These are phyloP conservation scores for Cryptoprocta ferox DNA, from an alignment of 2,797 vertebrate species.

Conservation along the genomic window DNA sequence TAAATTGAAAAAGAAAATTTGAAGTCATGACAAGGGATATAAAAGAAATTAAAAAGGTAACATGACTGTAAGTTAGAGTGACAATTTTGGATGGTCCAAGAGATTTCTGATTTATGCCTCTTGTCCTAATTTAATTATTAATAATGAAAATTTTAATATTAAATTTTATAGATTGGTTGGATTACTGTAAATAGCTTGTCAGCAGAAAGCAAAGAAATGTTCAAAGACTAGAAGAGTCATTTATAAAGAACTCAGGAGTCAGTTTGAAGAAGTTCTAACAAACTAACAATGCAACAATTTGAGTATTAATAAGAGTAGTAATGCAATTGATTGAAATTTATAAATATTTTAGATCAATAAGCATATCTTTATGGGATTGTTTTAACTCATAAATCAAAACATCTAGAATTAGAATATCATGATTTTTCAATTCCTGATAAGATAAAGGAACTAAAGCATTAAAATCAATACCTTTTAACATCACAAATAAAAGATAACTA, in stretches of 20 bases:
- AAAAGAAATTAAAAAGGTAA: neutral
- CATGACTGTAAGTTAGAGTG: neutral
- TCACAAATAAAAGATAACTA: neutral
- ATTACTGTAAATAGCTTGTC: conserved; percentile 25
- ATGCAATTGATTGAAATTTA: neutral
- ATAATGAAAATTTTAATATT: conserved; percentile 28
- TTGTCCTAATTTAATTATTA: conserved; percentile 2
- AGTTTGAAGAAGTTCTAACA: neutral
- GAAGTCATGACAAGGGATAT: neutral
- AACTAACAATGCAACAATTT: neutral
- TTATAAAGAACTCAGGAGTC: neutral
- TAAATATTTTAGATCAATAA: neutral
- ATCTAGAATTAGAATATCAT: neutral
- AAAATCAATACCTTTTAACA: neutral
- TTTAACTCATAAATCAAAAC: neutral
- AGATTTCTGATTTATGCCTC: neutral
- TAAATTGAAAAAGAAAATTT: neutral
- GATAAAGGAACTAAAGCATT: neutral
- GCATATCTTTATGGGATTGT: neutral
- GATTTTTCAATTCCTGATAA: neutral
- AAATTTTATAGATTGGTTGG: neutral
- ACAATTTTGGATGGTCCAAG: neutral
- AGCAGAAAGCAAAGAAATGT: neutral
- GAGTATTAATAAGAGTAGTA: neutral
- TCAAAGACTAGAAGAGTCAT: neutral